phyloP scores from a whole-genome alignment of 2,113 vertebrate genomes.

The Carollia perspicillata region DNA sequence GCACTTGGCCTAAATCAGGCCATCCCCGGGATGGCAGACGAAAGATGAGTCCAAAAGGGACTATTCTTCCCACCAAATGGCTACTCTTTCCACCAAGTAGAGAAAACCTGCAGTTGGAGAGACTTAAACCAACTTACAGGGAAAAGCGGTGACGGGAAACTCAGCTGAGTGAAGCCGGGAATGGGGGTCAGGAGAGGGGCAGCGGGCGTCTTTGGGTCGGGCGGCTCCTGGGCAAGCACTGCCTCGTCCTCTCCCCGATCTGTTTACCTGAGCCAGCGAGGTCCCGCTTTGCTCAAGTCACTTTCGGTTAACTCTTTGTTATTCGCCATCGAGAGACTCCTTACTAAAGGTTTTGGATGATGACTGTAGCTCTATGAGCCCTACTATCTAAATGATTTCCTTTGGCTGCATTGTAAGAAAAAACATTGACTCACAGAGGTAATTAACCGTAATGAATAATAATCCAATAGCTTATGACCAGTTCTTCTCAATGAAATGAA shows the following conservation, averaged over 20 bases:
- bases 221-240: background rate
- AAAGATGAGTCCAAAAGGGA: background rate
- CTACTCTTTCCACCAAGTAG: background rate
- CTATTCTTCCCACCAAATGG: background rate
- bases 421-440: background rate
- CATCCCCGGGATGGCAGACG: background rate
- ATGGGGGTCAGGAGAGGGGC: background rate
- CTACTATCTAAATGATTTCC: background rate
- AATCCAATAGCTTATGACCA: background rate
- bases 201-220: background rate
- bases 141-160: background rate
- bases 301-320: background rate
- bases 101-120: background rate
- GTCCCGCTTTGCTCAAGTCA: background rate
- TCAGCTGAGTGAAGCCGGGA: background rate
- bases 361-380: background rate
- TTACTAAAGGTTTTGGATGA: background rate
- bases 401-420: background rate
- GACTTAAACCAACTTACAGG: background rate
- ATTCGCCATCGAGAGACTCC: background rate
- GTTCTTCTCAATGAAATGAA: constrained; percentile 20
- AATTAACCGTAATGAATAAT: background rate
- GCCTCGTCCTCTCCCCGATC: background rate
- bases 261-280: background rate
- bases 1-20: background rate